These are phyloP conservation scores for Tauraco hartlaubi DNA, from an alignment of 2,797 vertebrate genomes.

Conservation along the genomic window DNA sequence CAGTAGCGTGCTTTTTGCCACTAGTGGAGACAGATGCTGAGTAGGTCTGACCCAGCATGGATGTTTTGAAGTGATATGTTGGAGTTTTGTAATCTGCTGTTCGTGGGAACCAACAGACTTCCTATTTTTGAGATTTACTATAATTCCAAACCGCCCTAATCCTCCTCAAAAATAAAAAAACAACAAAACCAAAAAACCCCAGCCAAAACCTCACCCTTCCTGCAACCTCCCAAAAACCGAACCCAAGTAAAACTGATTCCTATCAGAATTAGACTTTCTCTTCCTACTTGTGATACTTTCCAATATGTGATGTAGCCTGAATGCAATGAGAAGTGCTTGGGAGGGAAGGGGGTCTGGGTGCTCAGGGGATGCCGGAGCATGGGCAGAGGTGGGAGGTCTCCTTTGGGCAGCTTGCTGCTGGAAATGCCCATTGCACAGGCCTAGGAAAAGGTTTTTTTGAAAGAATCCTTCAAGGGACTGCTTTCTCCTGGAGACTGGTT, in stretches of 20 bases:
- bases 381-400: background rate
- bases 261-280: background rate
- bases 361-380: accelerated
- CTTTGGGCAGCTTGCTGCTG: background rate
- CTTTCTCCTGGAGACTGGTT: background rate
- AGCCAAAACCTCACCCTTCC: background rate
- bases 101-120: background rate
- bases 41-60: background rate
- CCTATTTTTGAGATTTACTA: background rate
- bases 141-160: background rate
- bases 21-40: background rate
- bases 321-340: background rate
- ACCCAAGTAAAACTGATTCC: background rate
- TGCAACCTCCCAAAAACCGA: background rate
- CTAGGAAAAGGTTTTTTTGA: background rate
- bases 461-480: background rate
- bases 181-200: accelerated
- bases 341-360: background rate
- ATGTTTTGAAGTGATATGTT: background rate
- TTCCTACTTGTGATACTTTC: background rate
- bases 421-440: background rate
- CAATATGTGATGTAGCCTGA: background rate
- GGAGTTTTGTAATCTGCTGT: background rate
- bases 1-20: background rate
- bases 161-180: background rate